These are phyloP conservation scores for Naso thynnoides DNA, from an alignment of 2,797 vertebrate genomes.

Conservation along the genomic window DNA sequence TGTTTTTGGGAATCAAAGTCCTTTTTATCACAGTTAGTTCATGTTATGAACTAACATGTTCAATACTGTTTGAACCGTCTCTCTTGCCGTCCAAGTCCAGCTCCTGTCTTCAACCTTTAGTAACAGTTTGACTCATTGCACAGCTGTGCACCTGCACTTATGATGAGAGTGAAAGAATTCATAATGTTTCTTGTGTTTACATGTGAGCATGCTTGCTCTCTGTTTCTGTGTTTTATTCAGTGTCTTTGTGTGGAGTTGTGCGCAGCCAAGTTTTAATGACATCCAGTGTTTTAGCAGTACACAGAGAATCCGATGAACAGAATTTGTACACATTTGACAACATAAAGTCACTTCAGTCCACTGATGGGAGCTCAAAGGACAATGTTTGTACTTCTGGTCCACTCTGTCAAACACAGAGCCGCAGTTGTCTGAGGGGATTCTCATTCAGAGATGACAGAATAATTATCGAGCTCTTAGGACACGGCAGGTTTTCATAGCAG, in stretches of 20 bases:
- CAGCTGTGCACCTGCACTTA: no score
- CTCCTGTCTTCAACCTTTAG: no score
- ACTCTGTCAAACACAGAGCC: conserved; percentile 17
- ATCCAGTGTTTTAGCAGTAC: neutral
- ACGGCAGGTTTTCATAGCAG: conserved; percentile 31
- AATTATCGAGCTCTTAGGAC: conserved; percentile 37
- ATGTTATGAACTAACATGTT: no score
- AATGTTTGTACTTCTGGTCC: conserved; percentile 20
- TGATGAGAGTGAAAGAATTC: neutral
- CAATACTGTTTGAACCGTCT: neutral
- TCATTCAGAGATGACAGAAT: conserved; percentile 48
- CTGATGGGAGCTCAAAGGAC: neutral
- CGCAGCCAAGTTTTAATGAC: neutral
- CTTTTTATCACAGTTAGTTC: no score
- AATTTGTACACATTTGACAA: conserved; percentile 10
- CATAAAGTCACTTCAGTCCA: conserved; percentile 6
- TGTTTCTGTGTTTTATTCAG: neutral
- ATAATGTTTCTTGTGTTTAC: neutral
- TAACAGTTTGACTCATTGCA: no score
- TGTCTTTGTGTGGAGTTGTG: neutral
- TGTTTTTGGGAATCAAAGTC: no score
- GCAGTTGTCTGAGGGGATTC: conserved; percentile 27
- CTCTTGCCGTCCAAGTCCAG: neutral
- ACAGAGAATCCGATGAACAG: neutral
- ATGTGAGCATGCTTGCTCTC: neutral